Conservation (phyloP, 2,113 vertebrate species). For the Entomyzon cyanotis region DNA sequence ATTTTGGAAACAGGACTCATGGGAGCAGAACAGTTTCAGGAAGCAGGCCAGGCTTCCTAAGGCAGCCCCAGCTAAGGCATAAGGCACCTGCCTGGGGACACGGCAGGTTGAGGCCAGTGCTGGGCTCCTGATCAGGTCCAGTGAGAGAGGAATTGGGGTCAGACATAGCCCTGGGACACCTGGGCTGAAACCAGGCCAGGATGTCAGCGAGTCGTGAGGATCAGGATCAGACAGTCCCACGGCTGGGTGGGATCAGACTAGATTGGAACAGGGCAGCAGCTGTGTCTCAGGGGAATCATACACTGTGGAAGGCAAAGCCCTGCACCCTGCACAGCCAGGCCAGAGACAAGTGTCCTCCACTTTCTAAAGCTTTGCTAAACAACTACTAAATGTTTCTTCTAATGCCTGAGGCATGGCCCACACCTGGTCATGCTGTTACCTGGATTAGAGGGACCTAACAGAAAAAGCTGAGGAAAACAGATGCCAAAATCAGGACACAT, state of each 20-base stretch:
- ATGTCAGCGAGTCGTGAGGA: accelerated
- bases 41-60: neutral
- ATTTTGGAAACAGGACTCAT: neutral
- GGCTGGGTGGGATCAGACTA: neutral
- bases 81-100: neutral
- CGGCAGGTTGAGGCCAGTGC: neutral
- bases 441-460: neutral
- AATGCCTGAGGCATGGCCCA: neutral
- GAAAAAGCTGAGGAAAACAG: neutral
- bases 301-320: neutral
- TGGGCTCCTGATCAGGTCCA: accelerated
- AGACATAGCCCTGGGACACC: neutral
- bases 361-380: neutral
- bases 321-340: neutral
- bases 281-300: neutral
- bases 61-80: neutral
- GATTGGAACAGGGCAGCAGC: neutral
- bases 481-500: conserved; percentile 10
- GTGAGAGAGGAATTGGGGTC: neutral
- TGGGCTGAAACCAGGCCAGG: neutral
- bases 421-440: neutral
- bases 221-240: no score
- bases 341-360: neutral
- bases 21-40: neutral
- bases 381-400: neutral